Evolutionary conservation across 2,888 invertebrate species (phyloP).

Genomic region (Oconnorella tubifera): DNA sequence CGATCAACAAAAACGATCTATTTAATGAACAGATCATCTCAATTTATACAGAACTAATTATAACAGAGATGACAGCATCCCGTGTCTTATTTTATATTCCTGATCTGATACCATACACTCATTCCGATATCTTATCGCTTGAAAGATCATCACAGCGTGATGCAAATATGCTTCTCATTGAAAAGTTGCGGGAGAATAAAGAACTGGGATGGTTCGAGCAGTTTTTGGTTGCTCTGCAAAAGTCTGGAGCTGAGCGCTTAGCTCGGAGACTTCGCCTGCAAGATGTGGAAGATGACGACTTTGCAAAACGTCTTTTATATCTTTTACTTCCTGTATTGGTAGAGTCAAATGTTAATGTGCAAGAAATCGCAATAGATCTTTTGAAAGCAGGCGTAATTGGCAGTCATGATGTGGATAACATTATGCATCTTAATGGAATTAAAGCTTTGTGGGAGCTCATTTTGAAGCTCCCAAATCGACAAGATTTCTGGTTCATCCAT

Average conservation of each 20-base stretch:
- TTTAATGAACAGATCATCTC: too few relatives aligned
- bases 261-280: background rate
- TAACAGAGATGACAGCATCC: too few relatives aligned
- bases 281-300: constrained; percentile 11
- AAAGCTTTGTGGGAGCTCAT: constrained; percentile 2
- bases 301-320: background rate
- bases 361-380: background rate
- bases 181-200: constrained; percentile 5
- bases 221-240: constrained; percentile 4
- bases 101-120: too few relatives aligned
- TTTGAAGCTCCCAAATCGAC: background rate
- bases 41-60: too few relatives aligned
- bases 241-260: constrained; percentile 2
- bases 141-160: background rate
- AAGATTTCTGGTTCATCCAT: constrained; percentile 6
- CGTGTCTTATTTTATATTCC: too few relatives aligned
- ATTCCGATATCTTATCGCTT: background rate
- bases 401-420: background rate
- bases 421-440: background rate
- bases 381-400: background rate
- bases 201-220: constrained; percentile 9
- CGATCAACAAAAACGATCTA: too few relatives aligned
- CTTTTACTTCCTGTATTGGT: background rate
- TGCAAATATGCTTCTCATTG: background rate
- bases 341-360: background rate